Conservation (phyloP, 2,888 invertebrate genomes). For the Branchellion lobata region DNA sequence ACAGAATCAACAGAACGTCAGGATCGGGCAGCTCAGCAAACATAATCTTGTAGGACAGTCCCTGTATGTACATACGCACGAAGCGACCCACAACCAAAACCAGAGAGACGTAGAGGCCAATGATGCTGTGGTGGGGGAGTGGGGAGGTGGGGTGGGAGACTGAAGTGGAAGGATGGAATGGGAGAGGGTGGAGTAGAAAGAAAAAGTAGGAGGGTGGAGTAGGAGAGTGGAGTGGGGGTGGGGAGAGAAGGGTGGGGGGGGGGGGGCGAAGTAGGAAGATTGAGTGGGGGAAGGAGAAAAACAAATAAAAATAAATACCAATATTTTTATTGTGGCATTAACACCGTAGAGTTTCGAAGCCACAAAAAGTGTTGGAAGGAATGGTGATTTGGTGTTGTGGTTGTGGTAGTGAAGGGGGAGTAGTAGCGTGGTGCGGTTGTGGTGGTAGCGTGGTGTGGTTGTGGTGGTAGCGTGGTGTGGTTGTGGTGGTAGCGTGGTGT, state of each 20-base stretch:
- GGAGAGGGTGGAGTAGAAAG: too few relatives aligned
- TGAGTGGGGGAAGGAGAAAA: background rate
- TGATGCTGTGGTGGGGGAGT: constrained; percentile 72
- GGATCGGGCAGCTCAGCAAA: constrained; percentile 68
- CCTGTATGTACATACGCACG: constrained; percentile 83
- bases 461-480: too few relatives aligned
- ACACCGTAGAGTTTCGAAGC: too few relatives aligned
- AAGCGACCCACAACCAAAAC: constrained; percentile 89
- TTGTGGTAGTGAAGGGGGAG: too few relatives aligned
- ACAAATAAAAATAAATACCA: background rate
- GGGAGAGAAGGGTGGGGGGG: background rate
- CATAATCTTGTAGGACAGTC: constrained; percentile 77
- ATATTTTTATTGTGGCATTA: too few relatives aligned
- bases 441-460: too few relatives aligned
- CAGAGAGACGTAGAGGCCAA: constrained; percentile 91
- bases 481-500: too few relatives aligned
- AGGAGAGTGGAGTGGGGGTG: background rate
- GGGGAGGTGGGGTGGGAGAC: constrained; percentile 44
- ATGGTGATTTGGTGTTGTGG: too few relatives aligned
- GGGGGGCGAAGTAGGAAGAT: background rate
- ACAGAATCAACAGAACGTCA: constrained; percentile 66
- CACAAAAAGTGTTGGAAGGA: too few relatives aligned
- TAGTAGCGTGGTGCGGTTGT: too few relatives aligned
- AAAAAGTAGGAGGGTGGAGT: too few relatives aligned
- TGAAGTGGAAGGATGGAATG: background rate